Evolutionary conservation across 2,113 vertebrate genomes (phyloP).

Genomic region (Ceratotherium simum): DNA sequence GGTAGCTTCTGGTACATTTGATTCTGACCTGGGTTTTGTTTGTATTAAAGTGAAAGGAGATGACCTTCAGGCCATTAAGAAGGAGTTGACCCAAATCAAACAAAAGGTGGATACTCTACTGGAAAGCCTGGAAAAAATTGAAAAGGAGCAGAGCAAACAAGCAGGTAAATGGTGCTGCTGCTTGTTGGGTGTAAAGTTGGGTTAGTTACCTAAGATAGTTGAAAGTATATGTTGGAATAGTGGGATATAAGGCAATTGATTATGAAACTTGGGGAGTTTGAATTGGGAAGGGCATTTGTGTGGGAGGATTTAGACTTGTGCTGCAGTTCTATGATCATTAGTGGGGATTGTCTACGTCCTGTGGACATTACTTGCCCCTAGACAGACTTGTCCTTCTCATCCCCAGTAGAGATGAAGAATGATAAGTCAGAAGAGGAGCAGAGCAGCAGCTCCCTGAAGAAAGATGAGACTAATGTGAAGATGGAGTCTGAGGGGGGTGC

Average conservation of each 20-base stretch:
- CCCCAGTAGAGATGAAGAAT: slow-evolving; percentile 86
- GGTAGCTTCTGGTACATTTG: neutral
- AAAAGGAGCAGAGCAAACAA: slow-evolving; percentile 92
- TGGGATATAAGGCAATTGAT: slow-evolving; percentile 19
- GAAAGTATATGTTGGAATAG: neutral
- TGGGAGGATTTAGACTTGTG: slow-evolving; percentile 62
- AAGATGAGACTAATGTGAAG: slow-evolving; percentile 89
- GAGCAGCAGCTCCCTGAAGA: slow-evolving; percentile 86
- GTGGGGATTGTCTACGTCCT: slow-evolving; percentile 56
- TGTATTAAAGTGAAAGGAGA: slow-evolving; percentile 90
- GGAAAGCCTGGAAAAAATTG: slow-evolving; percentile 93
- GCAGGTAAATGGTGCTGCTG: slow-evolving; percentile 79
- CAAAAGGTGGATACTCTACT: slow-evolving; percentile 94
- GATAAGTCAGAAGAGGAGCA: slow-evolving; percentile 89
- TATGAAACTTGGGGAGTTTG: neutral
- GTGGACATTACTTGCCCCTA: slow-evolving; percentile 59
- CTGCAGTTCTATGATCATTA: slow-evolving; percentile 46
- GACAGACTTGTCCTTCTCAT: slow-evolving; percentile 78
- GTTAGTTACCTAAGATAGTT: slow-evolving; percentile 31
- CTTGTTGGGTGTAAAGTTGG: neutral
- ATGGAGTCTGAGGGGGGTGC: slow-evolving; percentile 86
- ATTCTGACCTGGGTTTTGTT: slow-evolving; percentile 57
- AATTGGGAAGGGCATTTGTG: slow-evolving; percentile 48
- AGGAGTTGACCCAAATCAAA: slow-evolving; percentile 94
- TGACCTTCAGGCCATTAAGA: slow-evolving; percentile 94